Evolutionary conservation across 2,113 vertebrate species (phyloP), one percentile per base, ranked within the genome.

Genomic region (Catagonus wagneri): DNA sequence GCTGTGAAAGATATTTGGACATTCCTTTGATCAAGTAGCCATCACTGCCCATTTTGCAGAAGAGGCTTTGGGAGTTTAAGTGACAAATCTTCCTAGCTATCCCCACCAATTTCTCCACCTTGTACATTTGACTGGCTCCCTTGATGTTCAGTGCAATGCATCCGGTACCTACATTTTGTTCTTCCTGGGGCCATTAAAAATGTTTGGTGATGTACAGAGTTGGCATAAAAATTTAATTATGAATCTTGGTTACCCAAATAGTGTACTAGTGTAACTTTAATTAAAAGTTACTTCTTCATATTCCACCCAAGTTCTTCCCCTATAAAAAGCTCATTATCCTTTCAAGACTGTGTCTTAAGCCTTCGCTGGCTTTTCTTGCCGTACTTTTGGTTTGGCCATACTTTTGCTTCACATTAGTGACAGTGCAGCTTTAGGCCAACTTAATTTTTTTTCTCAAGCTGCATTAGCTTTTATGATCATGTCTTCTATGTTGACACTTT

Each of bases 161-260:
- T 83, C 84, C 19, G 83, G 56, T 65, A 85, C 56, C 58, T 74
- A 89, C 65, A 44, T 83, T 83, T 50, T 94, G 78, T 83, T 96
- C 93, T 90, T 96, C 68, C 56, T 79, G 58, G 81, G 95, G 25
- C 89, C 94, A 94, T 96, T 97, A 95, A 97, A 96, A 95, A 36
- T 94, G 89, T 95, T 85, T 97, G 97, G 63, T 83, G 92, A 95
- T 96, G 91, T 2, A 2, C 83, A 93, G 89, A 96, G 85, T 97
- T 97, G 91, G 93, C 93, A 97, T 95, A 97, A 96, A 96, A 89
- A 93, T 96, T 94, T 96, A 96, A 97, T 97, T 97, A 96, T 79
- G 86, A 94, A 86, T 93, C 78, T 97, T 95, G 68, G 94, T 96
- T 94, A 83, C 89, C 89, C 93, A 96, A 94, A 96, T 97, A 94